Evolutionary conservation across 2,113 vertebrate genomes (phyloP), one percentile per base, ranked within the genome.

Genomic region (Hymenochirus boettgeri): DNA sequence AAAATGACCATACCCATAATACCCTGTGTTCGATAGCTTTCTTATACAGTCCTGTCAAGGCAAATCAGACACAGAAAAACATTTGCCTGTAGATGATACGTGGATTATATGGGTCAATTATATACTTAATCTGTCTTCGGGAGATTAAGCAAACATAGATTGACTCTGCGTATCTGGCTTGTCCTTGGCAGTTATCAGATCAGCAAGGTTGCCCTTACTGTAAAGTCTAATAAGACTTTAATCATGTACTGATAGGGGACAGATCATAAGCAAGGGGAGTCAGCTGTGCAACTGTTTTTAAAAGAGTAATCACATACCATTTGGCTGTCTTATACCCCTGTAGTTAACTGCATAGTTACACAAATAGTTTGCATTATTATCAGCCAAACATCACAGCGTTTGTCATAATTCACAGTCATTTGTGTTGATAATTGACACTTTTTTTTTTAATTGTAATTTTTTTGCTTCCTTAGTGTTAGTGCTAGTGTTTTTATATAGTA

Each of bases 61-160:
- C 76, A 83, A 82, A 80, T 84, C 76, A 65, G 75, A 78, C 76
- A 74, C 64, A 42, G 73, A 78, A 82, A n/a, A 86, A 82, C 86
- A 82, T 82, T 81, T 77, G 82, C 84, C 83, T 86, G 82, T 81
- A 88, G 89, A 88, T 89, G 89, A 95, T 92, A 89, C 75, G 61
- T 79, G 90, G 94, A 97, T 99, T 99, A 97, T 91, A 85, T 81
- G 87, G 90, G 91, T 97, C 95, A 99, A 94, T 97, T 97, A 97
- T 98, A 93, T 87, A 85, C 90, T 95, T 98, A 97, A 99, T 99
- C 96, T 97, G 90, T 86, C 89, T 92, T 83, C 82, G 86, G 83
- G 75, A 85, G 89, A 96, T 97, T 95, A 92, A 80, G 77, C 75
- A 77, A 86, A 86, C 90, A 89, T 87, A 93, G 93, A 96, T 94